Evolutionary conservation across 2,797 vertebrate genomes (phyloP).

Genomic region (Pipistrellus pipistrellus): DNA sequence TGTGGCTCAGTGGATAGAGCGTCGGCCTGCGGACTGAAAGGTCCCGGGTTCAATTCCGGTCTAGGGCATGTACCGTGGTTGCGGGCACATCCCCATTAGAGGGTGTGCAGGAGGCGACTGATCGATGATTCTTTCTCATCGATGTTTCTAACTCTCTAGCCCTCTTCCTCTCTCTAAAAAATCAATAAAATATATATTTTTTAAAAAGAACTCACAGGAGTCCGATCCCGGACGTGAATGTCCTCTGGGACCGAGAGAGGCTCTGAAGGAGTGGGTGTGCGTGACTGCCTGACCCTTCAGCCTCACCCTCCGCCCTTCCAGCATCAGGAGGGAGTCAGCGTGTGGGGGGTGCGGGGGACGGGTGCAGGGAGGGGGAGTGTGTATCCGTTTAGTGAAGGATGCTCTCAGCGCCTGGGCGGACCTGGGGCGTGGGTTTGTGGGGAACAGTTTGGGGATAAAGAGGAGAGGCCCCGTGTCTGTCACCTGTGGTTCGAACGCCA

Average conservation of each 20-base stretch:
- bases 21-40: too few species aligned
- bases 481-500: not conserved
- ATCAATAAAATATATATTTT: too few species aligned
- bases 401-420: not conserved
- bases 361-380: not conserved
- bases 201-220: not conserved
- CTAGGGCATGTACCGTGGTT: too few species aligned
- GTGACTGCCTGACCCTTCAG: not conserved
- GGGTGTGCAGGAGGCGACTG: too few species aligned
- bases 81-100: too few species aligned
- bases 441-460: constrained; percentile 13
- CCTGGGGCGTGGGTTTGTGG: not conserved
- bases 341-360: not conserved
- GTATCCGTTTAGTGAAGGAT: not conserved
- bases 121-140: too few species aligned
- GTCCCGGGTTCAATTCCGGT: too few species aligned
- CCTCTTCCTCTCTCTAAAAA: too few species aligned
- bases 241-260: not conserved
- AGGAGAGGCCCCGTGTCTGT: not conserved
- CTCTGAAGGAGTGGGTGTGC: constrained; percentile 45
- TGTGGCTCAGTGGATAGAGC: too few species aligned
- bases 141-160: too few species aligned
- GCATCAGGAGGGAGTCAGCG: not conserved
- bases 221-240: constrained; percentile 27
- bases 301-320: not conserved